Evolutionary conservation across 2,797 vertebrate species (phyloP).

Genomic region (Apodemus agrarius): DNA sequence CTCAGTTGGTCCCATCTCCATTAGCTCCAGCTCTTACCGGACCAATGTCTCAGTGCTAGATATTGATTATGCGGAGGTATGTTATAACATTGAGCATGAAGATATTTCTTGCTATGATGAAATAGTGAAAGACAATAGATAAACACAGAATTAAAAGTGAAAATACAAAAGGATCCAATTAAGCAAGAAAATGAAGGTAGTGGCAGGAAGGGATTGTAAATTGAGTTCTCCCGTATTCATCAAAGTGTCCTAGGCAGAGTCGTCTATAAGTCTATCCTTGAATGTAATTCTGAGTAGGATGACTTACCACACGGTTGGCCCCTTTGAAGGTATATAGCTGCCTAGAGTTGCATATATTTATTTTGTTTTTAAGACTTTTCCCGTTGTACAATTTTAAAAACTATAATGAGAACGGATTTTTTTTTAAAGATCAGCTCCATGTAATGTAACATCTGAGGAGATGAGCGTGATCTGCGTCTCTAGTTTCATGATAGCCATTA

Average conservation of each 20-base stretch:
- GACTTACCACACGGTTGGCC: neutral
- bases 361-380: neutral
- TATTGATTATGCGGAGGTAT: neutral
- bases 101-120: neutral
- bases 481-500: neutral
- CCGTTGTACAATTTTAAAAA: neutral
- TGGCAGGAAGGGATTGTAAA: neutral
- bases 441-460: neutral
- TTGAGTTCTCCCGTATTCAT: neutral
- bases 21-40: neutral
- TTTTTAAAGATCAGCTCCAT: neutral
- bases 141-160: neutral
- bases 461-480: neutral
- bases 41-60: neutral
- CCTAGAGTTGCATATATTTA: neutral
- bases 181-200: neutral
- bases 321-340: neutral
- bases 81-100: neutral
- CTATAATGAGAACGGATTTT: neutral
- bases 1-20: neutral
- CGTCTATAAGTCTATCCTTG: neutral
- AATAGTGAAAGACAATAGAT: neutral
- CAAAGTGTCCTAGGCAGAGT: neutral
- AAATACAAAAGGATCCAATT: neutral
- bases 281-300: neutral